A percentile compares a stretch with the other conserved stretches of the same genome.
These are phyloP conservation scores for Eupsilia transversa DNA, from an alignment of 2,888 invertebrate genomes.

Conservation along the genomic window DNA sequence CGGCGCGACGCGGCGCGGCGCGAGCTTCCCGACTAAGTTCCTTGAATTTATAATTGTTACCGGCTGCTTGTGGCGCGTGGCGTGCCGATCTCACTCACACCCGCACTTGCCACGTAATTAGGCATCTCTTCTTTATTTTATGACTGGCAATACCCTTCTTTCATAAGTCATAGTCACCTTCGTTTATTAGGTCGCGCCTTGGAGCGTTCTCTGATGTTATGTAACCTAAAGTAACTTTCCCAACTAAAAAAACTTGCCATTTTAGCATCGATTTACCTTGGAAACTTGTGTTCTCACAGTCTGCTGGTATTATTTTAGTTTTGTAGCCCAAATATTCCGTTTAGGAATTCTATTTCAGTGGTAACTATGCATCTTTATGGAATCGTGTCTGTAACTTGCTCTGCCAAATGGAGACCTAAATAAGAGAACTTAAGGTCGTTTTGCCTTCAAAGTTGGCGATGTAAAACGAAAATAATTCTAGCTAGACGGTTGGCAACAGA, in stretches of 20 bases:
- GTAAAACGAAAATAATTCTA: constrained; percentile 64
- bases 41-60: constrained; percentile 75
- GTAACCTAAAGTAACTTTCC: constrained; percentile 50
- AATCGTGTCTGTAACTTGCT: constrained; percentile 37
- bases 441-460: constrained; percentile 38
- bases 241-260: constrained; percentile 55
- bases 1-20: constrained; percentile 48
- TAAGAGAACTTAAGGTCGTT: constrained; percentile 30
- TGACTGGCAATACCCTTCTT: constrained; percentile 49
- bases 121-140: constrained; percentile 61
- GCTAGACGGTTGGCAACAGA: constrained; percentile 64
- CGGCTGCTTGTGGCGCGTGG: constrained; percentile 64
- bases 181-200: constrained; percentile 56
- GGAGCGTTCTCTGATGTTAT: constrained; percentile 44
- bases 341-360: constrained; percentile 44
- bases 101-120: constrained; percentile 66
- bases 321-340: constrained; percentile 52
- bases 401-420: constrained; percentile 34
- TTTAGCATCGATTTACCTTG: constrained; percentile 62
- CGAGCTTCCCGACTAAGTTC: constrained; percentile 59
- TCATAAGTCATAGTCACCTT: constrained; percentile 52
- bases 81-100: constrained; percentile 60
- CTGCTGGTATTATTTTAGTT: constrained; percentile 52
- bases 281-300: constrained; percentile 45
- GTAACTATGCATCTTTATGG: constrained; percentile 45